These are phyloP conservation scores for Saccostrea cuccullata DNA, from an alignment of 1,140 invertebrate species.

Conservation along the genomic window DNA sequence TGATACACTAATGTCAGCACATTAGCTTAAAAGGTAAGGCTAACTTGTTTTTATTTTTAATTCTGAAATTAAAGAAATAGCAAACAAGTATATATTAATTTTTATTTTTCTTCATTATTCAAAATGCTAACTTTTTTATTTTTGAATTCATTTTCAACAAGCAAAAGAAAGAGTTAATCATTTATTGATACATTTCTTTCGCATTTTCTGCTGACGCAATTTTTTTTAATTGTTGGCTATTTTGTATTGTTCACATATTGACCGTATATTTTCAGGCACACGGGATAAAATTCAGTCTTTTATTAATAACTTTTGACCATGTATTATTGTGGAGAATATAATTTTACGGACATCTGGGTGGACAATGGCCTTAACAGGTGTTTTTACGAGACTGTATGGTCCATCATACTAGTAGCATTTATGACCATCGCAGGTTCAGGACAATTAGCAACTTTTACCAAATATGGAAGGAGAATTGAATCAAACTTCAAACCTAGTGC, in stretches of 20 bases:
- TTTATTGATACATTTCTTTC: too few relatives aligned
- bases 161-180: too few relatives aligned
- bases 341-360: slow-evolving; percentile 82
- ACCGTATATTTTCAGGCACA: too few relatives aligned
- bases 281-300: too few relatives aligned
- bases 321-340: slow-evolving; percentile 48
- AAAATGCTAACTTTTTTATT: too few relatives aligned
- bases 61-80: too few relatives aligned
- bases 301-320: neutral
- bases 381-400: slow-evolving; percentile 91
- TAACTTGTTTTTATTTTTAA: neutral
- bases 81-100: too few relatives aligned
- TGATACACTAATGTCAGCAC: neutral
- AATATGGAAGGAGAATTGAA: slow-evolving; percentile 87
- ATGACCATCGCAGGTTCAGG: slow-evolving; percentile 88
- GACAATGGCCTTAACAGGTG: slow-evolving; percentile 94
- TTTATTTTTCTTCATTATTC: too few relatives aligned
- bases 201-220: too few relatives aligned
- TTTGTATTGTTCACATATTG: too few relatives aligned
- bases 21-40: neutral
- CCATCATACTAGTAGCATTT: slow-evolving; percentile 85
- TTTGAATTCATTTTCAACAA: too few relatives aligned
- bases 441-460: slow-evolving; percentile 90
- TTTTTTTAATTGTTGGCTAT: too few relatives aligned
- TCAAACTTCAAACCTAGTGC: slow-evolving; percentile 81